A percentile compares a stretch with the other conserved stretches of the same genome.
These are phyloP conservation scores for Prionace glauca DNA, from an alignment of 2,797 vertebrate species.

Conservation along the genomic window DNA sequence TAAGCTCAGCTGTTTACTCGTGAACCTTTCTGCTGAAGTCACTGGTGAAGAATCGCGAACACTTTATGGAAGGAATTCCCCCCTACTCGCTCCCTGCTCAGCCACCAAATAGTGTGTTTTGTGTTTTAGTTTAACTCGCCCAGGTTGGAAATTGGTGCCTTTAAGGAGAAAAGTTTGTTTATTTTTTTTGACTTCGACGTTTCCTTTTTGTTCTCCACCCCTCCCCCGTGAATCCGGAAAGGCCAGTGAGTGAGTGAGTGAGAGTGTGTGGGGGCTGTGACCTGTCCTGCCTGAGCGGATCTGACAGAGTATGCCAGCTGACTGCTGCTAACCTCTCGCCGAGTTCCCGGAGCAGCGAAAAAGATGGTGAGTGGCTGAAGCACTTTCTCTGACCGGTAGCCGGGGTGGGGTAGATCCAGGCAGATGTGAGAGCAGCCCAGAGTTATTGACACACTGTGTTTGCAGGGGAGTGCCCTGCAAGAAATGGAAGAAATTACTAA, in stretches of 20 bases:
- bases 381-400: not conserved
- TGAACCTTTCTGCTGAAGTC: not conserved
- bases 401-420: not conserved
- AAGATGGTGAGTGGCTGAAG: constrained; percentile 4
- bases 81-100: too few species aligned
- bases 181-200: constrained; percentile 15
- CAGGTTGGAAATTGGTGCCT: not conserved
- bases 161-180: constrained; percentile 6
- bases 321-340: not conserved
- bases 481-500: not conserved
- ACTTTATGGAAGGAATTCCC: not conserved
- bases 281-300: not conserved
- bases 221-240: not conserved
- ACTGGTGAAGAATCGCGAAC: not conserved
- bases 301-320: constrained; percentile 15
- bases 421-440: not conserved
- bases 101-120: not conserved
- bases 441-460: not conserved
- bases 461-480: not conserved
- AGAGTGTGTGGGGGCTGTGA: not conserved
- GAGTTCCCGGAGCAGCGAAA: not conserved
- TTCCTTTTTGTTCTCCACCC: not conserved
- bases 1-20: not conserved
- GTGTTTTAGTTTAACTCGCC: not conserved
- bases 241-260: too few species aligned